Base-by-base conservation (phyloP, 2,888 invertebrate species). In the Antitype chi region DNA sequence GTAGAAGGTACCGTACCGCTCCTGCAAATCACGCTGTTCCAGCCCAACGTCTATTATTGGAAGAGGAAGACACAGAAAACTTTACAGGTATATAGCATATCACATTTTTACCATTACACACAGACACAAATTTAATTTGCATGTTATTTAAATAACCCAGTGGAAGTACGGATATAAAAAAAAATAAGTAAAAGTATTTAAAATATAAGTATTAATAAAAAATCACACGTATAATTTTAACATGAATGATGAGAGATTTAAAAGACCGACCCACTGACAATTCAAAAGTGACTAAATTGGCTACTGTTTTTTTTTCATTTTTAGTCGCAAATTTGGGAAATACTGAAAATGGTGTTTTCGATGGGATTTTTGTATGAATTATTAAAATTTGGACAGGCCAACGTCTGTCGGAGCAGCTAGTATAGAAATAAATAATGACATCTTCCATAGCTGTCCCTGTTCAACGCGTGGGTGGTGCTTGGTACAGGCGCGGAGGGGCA, bases 11-110 rank as follows among this genome's bases (percentile, higher is more conserved):
- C 89, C 70, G 23, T 95, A 25, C 92, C 94, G 0, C 85, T 96
- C 0, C 2, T 95, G 0, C 94, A 95, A 78, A 55, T 91, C 3
- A 93, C 92, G 0, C 84, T 97, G 38, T 88, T 93, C 0, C 96
- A 96, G 82, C 96, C 96, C 0, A 96, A 96, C 82, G 75, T 97
- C 2, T 96, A 96, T 80, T 96, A 93, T 81, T 95, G 92, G 93
- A 91, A 88, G 60, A 93, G 88, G 72, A 93, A 91, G 70, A 71
- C 90, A 0, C 91, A 92, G 71, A 93, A 88, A 73, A 92, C 85
- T 28, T 60, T 94, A 15, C 96, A 95, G 93, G 96, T 95, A 75
- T 95, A 75, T 53, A 17, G 5, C 49, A 28, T 47, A 28, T 7
- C 25, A 52, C 4, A 70, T 70, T 70, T 25, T 17, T 7, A 17